phyloP scores from a whole-genome alignment of 2,113 vertebrate species.

The Otus sunia region DNA sequence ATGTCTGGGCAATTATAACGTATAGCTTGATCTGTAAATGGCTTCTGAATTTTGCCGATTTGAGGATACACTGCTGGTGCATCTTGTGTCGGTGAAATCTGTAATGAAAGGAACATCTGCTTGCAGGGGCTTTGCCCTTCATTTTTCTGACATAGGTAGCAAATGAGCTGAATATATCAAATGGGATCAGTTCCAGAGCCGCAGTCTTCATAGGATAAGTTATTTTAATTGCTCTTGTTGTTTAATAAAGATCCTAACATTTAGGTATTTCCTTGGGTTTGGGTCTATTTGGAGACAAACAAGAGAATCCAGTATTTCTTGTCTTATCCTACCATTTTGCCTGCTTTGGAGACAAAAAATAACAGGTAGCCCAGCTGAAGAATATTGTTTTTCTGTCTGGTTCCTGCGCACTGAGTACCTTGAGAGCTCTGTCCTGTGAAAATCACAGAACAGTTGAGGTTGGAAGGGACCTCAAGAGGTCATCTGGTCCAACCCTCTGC shows the following conservation, averaged over 20 bases:
- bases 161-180: background rate
- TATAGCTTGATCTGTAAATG: background rate
- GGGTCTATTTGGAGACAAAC: background rate
- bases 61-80: background rate
- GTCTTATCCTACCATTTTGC: background rate
- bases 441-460: background rate
- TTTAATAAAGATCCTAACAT: background rate
- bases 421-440: background rate
- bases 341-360: background rate
- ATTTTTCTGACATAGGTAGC: background rate
- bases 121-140: background rate
- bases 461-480: background rate
- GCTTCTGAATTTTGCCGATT: background rate
- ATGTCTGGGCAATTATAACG: background rate
- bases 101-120: background rate
- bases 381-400: background rate
- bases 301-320: background rate
- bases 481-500: background rate
- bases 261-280: background rate
- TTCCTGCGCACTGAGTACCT: background rate
- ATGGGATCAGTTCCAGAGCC: background rate
- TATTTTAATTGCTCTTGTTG: background rate
- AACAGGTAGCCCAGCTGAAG: background rate
- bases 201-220: background rate
- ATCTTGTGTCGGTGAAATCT: background rate